Conservation (phyloP, 2,797 vertebrate species). For the Sebastes vulpes region DNA sequence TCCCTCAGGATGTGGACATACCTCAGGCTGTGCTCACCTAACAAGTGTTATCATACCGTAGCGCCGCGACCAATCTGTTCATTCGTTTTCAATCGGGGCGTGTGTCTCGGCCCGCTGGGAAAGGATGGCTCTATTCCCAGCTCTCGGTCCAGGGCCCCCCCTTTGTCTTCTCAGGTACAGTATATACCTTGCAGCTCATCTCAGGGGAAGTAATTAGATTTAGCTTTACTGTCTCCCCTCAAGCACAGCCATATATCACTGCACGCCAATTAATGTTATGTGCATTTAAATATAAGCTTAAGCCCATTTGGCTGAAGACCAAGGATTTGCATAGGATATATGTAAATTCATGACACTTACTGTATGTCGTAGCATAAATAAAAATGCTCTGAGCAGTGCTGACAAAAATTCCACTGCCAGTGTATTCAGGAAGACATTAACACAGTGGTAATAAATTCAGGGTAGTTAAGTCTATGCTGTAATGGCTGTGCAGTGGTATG, state of each 20-base stretch:
- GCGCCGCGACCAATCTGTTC: slow-evolving; percentile 30
- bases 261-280: slow-evolving; percentile 41
- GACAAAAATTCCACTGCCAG: background rate
- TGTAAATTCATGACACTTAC: slow-evolving; percentile 1
- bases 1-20: slow-evolving; percentile 11
- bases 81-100: slow-evolving; percentile 17
- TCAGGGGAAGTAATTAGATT: slow-evolving; percentile 64
- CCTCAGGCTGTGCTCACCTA: slow-evolving; percentile 6
- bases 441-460: slow-evolving; percentile 9
- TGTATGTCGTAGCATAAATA: background rate
- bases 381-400: background rate
- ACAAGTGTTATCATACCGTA: slow-evolving; percentile 6
- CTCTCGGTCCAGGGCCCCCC: slow-evolving; percentile 13
- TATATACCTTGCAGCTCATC: slow-evolving; percentile 50
- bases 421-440: slow-evolving; percentile 12
- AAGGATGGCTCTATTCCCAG: slow-evolving; percentile 49
- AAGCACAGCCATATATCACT: slow-evolving; percentile 44
- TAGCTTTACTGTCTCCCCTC: slow-evolving; percentile 30
- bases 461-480: background rate
- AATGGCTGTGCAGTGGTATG: slow-evolving; percentile 2
- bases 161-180: slow-evolving; percentile 48
- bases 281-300: slow-evolving; percentile 54
- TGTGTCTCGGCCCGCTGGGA: slow-evolving; percentile 34
- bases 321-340: slow-evolving; percentile 30
- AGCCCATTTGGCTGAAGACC: slow-evolving; percentile 39